Percentiles rank a stretch among this genome's conserved stretches.
Conservation (phyloP, 2,888 invertebrate species). For the Athrips mouffetella region DNA sequence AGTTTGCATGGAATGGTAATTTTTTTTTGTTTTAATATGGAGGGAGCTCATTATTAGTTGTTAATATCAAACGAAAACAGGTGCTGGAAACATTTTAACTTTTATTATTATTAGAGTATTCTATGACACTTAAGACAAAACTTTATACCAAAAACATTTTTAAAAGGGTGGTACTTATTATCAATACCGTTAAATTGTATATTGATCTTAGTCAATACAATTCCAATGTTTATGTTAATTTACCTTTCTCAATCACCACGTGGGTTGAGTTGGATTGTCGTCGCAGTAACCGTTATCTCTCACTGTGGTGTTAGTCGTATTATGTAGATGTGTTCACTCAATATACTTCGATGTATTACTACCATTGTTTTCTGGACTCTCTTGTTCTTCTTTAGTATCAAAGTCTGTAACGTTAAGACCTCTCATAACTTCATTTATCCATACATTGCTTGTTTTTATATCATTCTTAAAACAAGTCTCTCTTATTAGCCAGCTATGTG, state of each 20-base stretch:
- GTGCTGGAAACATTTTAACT: too few species aligned
- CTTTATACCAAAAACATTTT: background rate
- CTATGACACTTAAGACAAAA: too few species aligned
- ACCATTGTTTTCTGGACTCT: slow-evolving; percentile 37
- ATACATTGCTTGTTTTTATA: background rate
- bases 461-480: background rate
- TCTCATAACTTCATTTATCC: background rate
- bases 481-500: background rate
- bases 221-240: slow-evolving; percentile 29
- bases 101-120: too few species aligned
- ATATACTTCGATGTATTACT: slow-evolving; percentile 37
- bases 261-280: slow-evolving; percentile 49
- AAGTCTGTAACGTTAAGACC: background rate
- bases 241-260: slow-evolving; percentile 35
- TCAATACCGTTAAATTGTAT: too few species aligned
- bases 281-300: slow-evolving; percentile 58
- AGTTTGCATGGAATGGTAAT: too few species aligned
- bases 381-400: background rate
- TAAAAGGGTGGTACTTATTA: too few species aligned
- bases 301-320: slow-evolving; percentile 46
- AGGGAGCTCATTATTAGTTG: too few species aligned
- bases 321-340: slow-evolving; percentile 55
- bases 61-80: too few species aligned
- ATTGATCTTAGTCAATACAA: slow-evolving; percentile 7
- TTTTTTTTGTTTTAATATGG: too few species aligned